Evolutionary conservation across 2,797 vertebrate genomes (phyloP).

Genomic region (Oophaga sylvatica): DNA sequence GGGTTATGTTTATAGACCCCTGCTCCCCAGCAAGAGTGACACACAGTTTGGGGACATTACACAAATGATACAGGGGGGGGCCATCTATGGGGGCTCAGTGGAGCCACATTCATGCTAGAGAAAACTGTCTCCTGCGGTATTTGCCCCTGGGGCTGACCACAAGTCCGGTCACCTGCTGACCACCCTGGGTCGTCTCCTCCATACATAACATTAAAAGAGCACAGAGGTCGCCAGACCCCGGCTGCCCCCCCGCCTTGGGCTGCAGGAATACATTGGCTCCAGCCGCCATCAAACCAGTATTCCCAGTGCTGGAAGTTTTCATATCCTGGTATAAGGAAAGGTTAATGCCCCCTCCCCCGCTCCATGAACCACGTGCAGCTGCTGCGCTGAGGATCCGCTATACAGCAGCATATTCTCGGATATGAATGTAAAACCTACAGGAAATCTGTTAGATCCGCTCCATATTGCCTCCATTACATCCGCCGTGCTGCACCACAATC

Average conservation of each 20-base stretch:
- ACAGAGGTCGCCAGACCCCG: background rate
- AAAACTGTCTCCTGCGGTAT: background rate
- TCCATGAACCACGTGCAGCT: background rate
- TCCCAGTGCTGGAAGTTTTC: background rate
- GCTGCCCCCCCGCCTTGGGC: background rate
- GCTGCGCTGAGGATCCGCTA: background rate
- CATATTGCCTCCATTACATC: background rate
- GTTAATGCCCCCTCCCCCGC: background rate
- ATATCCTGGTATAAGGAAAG: background rate
- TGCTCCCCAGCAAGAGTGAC: background rate
- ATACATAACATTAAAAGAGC: background rate
- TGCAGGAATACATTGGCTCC: background rate
- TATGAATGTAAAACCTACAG: slow-evolving; percentile 14
- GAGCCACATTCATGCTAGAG: background rate
- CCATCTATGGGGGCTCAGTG: background rate
- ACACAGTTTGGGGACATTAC: too few species aligned
- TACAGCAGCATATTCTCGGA: slow-evolving; percentile 7
- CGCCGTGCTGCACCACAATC: background rate
- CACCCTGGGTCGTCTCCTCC: background rate
- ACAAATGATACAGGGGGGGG: background rate
- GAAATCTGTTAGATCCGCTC: slow-evolving; percentile 15
- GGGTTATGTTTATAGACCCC: background rate
- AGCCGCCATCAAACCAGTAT: background rate
- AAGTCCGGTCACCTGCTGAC: background rate
- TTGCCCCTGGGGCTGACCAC: background rate